Percentiles rank a stretch among this genome's conserved stretches.
These are phyloP conservation scores for Notamacropus eugenii DNA, from an alignment of 2,797 vertebrate species.

Conservation along the genomic window DNA sequence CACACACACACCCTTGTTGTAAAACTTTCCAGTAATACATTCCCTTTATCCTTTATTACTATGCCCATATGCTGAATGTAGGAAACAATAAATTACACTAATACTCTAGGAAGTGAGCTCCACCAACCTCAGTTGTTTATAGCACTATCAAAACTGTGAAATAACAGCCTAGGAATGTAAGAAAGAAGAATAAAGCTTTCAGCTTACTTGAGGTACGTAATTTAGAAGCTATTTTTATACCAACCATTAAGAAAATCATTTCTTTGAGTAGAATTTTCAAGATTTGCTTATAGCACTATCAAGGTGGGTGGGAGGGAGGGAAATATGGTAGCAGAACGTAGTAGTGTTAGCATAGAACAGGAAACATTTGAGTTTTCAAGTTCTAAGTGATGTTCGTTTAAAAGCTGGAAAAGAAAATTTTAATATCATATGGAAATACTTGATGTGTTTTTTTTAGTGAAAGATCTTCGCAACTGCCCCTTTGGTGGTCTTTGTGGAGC, in stretches of 20 bases:
- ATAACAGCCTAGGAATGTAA: slow-evolving; percentile 39
- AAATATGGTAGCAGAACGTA: slow-evolving; percentile 42
- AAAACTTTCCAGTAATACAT: slow-evolving; percentile 42
- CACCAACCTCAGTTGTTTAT: background rate
- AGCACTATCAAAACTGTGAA: slow-evolving; percentile 36
- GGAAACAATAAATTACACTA: background rate
- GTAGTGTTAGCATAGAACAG: slow-evolving; percentile 49
- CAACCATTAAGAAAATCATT: background rate
- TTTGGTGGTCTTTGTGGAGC: slow-evolving; percentile 77
- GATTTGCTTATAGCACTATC: background rate
- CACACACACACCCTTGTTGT: slow-evolving; percentile 3
- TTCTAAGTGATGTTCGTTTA: slow-evolving; percentile 74
- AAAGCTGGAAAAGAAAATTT: slow-evolving; percentile 77
- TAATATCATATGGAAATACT: slow-evolving; percentile 79
- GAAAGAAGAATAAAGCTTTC: slow-evolving; percentile 45
- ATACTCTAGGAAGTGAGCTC: slow-evolving; percentile 4
- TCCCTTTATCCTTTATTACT: slow-evolving; percentile 41
- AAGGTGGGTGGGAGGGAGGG: background rate
- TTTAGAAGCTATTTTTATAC: slow-evolving; percentile 32
- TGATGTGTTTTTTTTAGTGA: slow-evolving; percentile 79
- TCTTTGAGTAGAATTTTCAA: slow-evolving; percentile 8
- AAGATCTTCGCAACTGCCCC: slow-evolving; percentile 77
- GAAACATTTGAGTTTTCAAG: slow-evolving; percentile 74
- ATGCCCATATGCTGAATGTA: background rate
- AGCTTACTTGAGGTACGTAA: background rate